These are phyloP conservation scores for Channa argus DNA, from an alignment of 2,113 vertebrate species.

Conservation along the genomic window DNA sequence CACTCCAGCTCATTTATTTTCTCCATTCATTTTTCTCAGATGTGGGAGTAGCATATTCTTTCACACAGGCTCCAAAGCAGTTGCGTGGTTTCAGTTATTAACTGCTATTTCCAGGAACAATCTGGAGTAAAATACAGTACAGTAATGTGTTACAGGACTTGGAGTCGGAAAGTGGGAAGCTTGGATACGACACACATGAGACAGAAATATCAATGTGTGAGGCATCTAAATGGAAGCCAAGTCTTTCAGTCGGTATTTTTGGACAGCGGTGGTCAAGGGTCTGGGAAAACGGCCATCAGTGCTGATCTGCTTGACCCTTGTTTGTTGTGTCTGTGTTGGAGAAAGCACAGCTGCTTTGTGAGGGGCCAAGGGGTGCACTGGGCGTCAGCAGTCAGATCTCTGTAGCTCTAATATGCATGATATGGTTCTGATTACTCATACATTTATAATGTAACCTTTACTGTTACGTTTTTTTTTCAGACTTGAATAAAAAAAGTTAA, in stretches of 20 bases:
- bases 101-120: conserved; percentile 15
- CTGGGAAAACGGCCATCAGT: conserved; percentile 62
- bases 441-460: background rate
- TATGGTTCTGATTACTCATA: background rate
- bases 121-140: background rate
- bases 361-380: conserved; percentile 21
- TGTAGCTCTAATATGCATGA: background rate
- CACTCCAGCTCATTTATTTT: conserved; percentile 45
- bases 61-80: conserved; percentile 1
- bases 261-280: conserved; percentile 32
- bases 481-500: background rate
- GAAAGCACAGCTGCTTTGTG: conserved; percentile 58
- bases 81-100: background rate
- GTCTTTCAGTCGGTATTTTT: conserved; percentile 66
- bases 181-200: conserved; percentile 1
- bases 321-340: conserved; percentile 61
- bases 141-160: background rate
- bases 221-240: conserved; percentile 53
- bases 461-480: background rate
- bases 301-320: conserved; percentile 46
- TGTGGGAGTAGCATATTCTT: conserved; percentile 14
- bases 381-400: conserved; percentile 13
- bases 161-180: background rate
- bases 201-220: conserved; percentile 17
- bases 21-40: conserved; percentile 28